Base-by-base conservation (phyloP, 2,888 invertebrate species). In the Nomada fabriciana region DNA sequence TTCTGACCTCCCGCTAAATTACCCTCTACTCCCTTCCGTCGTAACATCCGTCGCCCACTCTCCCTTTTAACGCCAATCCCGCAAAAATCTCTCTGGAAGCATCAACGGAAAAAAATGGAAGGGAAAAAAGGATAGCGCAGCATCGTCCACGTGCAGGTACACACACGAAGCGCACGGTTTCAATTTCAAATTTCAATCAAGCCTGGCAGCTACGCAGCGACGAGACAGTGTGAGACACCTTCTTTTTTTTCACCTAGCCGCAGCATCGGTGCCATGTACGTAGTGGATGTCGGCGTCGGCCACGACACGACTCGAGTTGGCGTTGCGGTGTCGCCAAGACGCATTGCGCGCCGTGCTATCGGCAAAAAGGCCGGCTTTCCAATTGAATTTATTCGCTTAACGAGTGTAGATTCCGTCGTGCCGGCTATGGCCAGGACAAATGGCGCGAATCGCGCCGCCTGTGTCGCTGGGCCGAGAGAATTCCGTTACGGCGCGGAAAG, bases 341-440 rank as follows among this genome's bases (percentile, higher is more conserved):
- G 89, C 90, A 91, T 92, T 90, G 92, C 91, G 90, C 90, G 90
- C 89, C 75, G 68, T 69, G 76, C 80, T 75, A 88, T 89, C 85
- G 86, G 86, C 88, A 89, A 91, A 91, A 91, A 90, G 87, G 77
- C 75, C 68, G 70, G 76, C 71, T 84, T 88, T 88, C 86, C 91
- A 88, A 91, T 91, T 90, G 90, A 90, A 92, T 91, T 90, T 90
- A 90, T 89, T 88, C 89, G 82, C 75, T 80, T 88, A 89, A 89
- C 89, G 90, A 90, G 90, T 87, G 82, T 82, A 80, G 82, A 84
- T 74, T 80, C 75, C 68, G 74, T 70, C 65, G 82, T 63, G 82
- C 84, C 85, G 78, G 73, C 79, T 87, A 90, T 86, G 89, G 85
- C 82, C 79, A 59, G 85, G 89, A 88, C 90, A 87, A 90, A 90